A percentile compares a stretch with the other conserved stretches of the same genome.
phyloP scores from a whole-genome alignment of 2,113 vertebrate species.

The Enhydra lutris region DNA sequence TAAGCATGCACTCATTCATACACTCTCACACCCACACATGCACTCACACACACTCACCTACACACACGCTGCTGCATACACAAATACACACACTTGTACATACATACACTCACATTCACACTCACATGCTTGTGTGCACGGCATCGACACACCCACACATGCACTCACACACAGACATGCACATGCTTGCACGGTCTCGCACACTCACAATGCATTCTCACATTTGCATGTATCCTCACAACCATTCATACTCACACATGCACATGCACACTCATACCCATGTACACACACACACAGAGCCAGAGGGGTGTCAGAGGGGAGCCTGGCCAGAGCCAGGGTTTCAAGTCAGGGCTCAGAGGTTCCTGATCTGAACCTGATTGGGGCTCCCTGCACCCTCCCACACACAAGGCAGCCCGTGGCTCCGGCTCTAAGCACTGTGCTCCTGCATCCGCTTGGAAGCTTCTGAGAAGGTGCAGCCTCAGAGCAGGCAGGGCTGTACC shows the following conservation, averaged over 20 bases:
- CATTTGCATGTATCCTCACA: not conserved
- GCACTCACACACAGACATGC: not conserved
- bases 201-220: not conserved
- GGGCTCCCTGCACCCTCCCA: not conserved
- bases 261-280: not conserved
- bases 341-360: not conserved
- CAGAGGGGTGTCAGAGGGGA: not conserved
- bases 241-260: not conserved
- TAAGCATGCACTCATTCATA: not conserved
- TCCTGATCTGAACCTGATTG: not conserved
- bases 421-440: not conserved
- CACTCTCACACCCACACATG: not conserved
- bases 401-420: not conserved
- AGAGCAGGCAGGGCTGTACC: not conserved
- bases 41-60: not conserved
- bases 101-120: not conserved
- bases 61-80: not conserved
- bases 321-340: not conserved
- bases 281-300: fast-evolving
- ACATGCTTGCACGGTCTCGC: not conserved
- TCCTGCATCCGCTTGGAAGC: not conserved
- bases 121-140: not conserved
- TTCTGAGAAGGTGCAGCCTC: not conserved
- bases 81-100: not conserved
- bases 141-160: not conserved